Base-by-base conservation (phyloP, 1,140 invertebrate species). In the Drosophila pandora region DNA sequence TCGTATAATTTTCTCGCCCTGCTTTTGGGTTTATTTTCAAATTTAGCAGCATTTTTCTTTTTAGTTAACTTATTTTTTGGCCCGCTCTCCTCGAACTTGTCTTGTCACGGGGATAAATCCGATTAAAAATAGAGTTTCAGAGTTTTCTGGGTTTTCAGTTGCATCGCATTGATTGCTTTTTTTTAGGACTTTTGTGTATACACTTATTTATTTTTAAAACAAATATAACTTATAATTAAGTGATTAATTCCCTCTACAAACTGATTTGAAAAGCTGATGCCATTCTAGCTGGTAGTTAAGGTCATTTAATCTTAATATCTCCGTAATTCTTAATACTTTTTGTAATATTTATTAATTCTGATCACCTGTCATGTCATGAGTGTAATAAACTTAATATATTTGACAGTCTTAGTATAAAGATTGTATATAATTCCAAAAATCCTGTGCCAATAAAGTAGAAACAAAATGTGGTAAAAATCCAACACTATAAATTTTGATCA, bases 111-210 rank as follows among this genome's bases (percentile, higher is more conserved):
- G 55, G 43, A 62, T 57, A 87, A 54, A 67, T 67, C 50, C 54
- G 78, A 61, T 85, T 78, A 85, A 81, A 85, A 87, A 85, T 85
- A 85, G 54, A 85, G 82, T 87, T 63, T 48, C 57, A 28, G 53
- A 41, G 71, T 57, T 62, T 62, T 73, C 59, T 74, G 59, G 71
- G 59, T 50, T 53, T 63, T 73, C 49, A 45, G 59, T 41, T 64
- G 47, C 49, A 34, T n/a, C 12, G 37, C 30, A 9, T 63, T 61
- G 37, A 22, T 45, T 45, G 71, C 10, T 37, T 52, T 21, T 43
- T 53, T 47, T 12, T 23, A 13, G 22, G 28, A 71, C 37, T 71
- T 52, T 17, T 47, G 4, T 17, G 8, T 45, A 13, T 69, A 17
- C 43, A 43, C 57, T 43, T 37, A 37, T 4, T 12, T 10, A 37